Percentiles rank a stretch among this genome's conserved stretches.
Evolutionary conservation across 1,140 invertebrate genomes (phyloP).

Genomic region (Drosophila kohkoa): DNA sequence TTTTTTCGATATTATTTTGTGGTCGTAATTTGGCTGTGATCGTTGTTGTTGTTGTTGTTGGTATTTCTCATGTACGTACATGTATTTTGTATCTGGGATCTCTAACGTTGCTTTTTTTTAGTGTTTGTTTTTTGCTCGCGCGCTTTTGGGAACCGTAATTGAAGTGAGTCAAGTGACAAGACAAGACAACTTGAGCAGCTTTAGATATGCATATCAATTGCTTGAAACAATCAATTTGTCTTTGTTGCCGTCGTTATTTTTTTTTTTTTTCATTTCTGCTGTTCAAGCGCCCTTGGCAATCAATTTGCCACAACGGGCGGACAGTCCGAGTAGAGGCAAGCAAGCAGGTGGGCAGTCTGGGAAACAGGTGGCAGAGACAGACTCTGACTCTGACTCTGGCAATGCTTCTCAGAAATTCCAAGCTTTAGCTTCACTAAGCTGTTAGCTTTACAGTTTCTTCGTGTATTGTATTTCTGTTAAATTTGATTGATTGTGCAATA

Average conservation of each 20-base stretch:
- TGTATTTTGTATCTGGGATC: conserved; percentile 1
- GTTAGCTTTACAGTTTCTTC: background rate
- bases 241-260: conserved; percentile 12
- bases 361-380: conserved; percentile 26
- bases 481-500: conserved; percentile 4
- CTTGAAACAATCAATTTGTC: conserved; percentile 54
- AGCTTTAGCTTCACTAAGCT: background rate
- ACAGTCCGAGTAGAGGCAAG: conserved; percentile 9
- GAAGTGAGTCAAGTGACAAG: conserved; percentile 51
- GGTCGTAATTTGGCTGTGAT: conserved; percentile 2
- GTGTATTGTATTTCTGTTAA: background rate
- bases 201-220: conserved; percentile 56
- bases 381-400: too few relatives aligned
- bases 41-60: conserved; percentile 9
- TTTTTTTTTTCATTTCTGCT: conserved; percentile 6
- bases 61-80: background rate
- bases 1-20: conserved; percentile 50
- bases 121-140: background rate
- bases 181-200: conserved; percentile 57
- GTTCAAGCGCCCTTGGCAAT: conserved; percentile 47
- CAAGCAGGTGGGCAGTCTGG: conserved; percentile 21
- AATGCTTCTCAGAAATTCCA: conserved; percentile 4
- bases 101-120: conserved; percentile 9
- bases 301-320: conserved; percentile 36
- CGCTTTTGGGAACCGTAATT: conserved; percentile 27